Base-by-base conservation (phyloP, 2,797 vertebrate species). In the Emys orbicularis region DNA sequence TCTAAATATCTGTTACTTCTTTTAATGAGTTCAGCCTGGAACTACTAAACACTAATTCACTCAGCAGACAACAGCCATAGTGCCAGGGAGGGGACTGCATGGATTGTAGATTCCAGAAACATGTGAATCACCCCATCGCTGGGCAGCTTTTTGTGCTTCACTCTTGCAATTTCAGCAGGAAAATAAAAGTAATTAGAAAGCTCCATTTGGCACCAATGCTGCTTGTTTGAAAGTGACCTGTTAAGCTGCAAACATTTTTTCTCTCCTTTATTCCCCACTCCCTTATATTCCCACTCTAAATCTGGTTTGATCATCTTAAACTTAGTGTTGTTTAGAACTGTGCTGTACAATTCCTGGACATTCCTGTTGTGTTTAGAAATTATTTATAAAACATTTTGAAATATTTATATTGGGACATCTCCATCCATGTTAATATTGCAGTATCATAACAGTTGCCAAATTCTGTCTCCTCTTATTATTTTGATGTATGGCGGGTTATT, bases 141-240 rank as follows among this genome's bases (percentile, higher is more conserved):
- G 81, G 65, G 90, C 89, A 95, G 94, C 94, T 97, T 98, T 98
- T 97, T 98, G 94, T 96, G 93, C 88, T 83, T 76, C 81, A 86
- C 95, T 94, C 96, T 94, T 88, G 91, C 97, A 91, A 91, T 92
- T 95, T 98, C 98, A 98, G 98, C 98, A 97, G 94, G 97, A 97
- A 97, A 97, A 96, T 83, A 92, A 89, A 92, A 93, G 90, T 95
- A 91, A 96, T 97, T 97, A 96, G 93, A 97, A 96, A 97, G 89
- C 94, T 95, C 90, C 89, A 91, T 95, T 98, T 98, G 97, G 96
- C 97, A 96, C 94, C 89, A 89, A 25, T 81, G 88, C 76, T 61
- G 77, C 82, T 84, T 25, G 82, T 97, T 95, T 96, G 96, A 96
- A 97, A 97, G 97, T 96, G 97, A 97, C 97, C 96, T 81, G 86